Base-by-base conservation (phyloP, 2,113 vertebrate genomes). In the Pyxicephalus adspersus region DNA sequence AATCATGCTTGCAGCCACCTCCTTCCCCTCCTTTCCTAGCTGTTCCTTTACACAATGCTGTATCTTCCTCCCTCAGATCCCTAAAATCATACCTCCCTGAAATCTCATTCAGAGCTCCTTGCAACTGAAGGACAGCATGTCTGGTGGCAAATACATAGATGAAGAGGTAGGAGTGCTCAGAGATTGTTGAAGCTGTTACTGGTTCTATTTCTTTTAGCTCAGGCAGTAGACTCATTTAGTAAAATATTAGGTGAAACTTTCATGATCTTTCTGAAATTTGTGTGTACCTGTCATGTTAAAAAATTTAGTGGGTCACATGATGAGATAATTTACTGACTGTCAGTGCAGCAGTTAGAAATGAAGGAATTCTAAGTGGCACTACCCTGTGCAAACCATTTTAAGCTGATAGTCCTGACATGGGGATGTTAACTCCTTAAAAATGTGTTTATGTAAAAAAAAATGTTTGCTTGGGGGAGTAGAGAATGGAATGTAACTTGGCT, bases 141-240 rank as follows among this genome's bases (percentile, higher is more conserved):
- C 97, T 85, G 95, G 95, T 85, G 96, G 94, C 89, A 96, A 94
- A 91, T 95, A 95, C 94, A 91, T 91, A 73, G 94, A 97, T 54
- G 90, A 94, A 18, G 95, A 94, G 93, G 93, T 94, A 94, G 88
- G 92, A 85, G 34, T 3, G 19, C 61, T 67, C 71, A 65, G 23
- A 58, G 57, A 34, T 45, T 80, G 51, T 63, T 55, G 25, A 17
- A 65, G 45, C 58, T 29, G 20, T 45, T 3, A 50, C 20, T 67
- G 28, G 38, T 61, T n/a, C 78, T 72, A 8, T 64, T 64, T 11
- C 19, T 63, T n/a, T 38, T 28, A 22, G 26, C 28, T 67, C 51
- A 38, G 64, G 23, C n/a, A 74, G 54, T 34, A 54, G 18, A 16
- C 18, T 54, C 25, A 61, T 26, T 26, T 25, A 60, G 57, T 11